Conservation (phyloP, 2,113 vertebrate species). For the Pseudopodoces humilis region DNA sequence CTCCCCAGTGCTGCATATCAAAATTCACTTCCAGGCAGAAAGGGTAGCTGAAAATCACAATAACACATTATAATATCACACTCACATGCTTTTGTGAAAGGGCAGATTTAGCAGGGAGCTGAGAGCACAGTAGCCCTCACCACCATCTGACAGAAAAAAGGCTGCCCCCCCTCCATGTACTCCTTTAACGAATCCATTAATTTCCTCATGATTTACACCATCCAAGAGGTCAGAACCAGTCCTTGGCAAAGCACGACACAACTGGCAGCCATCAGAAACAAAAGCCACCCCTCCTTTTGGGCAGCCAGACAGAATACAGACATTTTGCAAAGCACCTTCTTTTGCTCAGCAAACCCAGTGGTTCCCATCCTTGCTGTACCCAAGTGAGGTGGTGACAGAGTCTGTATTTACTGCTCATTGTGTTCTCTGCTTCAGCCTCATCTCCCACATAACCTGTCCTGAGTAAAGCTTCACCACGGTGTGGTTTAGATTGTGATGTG, state of each 20-base stretch:
- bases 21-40: conserved; percentile 5
- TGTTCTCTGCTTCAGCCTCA: background rate
- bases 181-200: background rate
- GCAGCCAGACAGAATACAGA: background rate
- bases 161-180: background rate
- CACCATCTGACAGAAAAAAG: background rate
- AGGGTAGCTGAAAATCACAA: conserved; percentile 8
- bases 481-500: background rate
- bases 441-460: background rate
- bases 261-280: background rate
- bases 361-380: background rate
- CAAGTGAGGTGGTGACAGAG: background rate
- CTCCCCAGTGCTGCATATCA: background rate
- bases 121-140: background rate
- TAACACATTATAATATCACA: background rate
- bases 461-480: background rate
- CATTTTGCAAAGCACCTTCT: background rate
- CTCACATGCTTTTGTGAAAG: background rate
- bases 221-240: background rate
- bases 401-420: background rate
- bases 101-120: background rate
- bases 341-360: background rate
- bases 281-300: background rate
- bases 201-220: background rate
- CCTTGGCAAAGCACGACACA: background rate